phyloP scores from a whole-genome alignment of 2,113 vertebrate genomes.

The Myrmecophaga tridactyla region DNA sequence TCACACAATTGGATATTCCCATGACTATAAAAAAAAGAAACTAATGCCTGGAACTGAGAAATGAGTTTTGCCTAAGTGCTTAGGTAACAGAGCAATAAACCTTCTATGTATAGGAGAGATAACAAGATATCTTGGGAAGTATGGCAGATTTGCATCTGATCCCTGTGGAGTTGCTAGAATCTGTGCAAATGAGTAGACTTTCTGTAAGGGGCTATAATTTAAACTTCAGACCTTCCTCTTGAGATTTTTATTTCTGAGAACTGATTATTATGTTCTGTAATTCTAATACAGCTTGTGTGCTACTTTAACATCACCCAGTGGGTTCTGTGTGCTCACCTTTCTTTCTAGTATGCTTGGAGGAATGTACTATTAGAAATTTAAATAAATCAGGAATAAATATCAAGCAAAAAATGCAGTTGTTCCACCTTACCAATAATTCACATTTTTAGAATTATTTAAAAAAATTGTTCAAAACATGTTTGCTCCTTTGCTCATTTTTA shows the following conservation, averaged over 20 bases:
- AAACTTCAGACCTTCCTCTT: conserved; percentile 22
- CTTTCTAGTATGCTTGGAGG: background rate
- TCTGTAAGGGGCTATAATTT: conserved; percentile 35
- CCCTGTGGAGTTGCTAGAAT: background rate
- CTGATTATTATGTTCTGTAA: background rate
- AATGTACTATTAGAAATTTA: conserved; percentile 10
- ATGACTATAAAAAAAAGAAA: conserved; percentile 26
- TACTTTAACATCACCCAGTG: conserved; percentile 33
- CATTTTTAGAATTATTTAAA: background rate
- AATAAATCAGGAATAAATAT: conserved; percentile 6
- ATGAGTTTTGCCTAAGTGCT: conserved; percentile 34
- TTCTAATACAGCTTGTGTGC: background rate
- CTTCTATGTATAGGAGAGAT: background rate
- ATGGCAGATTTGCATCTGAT: background rate
- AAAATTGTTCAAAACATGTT: background rate
- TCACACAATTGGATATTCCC: background rate
- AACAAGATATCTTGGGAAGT: conserved; percentile 51
- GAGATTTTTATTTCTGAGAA: background rate
- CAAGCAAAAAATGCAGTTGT: background rate
- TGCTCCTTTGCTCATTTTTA: background rate
- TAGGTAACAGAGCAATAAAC: conserved; percentile 20
- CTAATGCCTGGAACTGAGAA: conserved; percentile 1
- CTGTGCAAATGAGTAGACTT: background rate
- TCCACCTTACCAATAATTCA: background rate
- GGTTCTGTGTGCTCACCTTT: background rate